Evolutionary conservation across 2,797 vertebrate species (phyloP).

Genomic region (Kryptopterus vitreolus): DNA sequence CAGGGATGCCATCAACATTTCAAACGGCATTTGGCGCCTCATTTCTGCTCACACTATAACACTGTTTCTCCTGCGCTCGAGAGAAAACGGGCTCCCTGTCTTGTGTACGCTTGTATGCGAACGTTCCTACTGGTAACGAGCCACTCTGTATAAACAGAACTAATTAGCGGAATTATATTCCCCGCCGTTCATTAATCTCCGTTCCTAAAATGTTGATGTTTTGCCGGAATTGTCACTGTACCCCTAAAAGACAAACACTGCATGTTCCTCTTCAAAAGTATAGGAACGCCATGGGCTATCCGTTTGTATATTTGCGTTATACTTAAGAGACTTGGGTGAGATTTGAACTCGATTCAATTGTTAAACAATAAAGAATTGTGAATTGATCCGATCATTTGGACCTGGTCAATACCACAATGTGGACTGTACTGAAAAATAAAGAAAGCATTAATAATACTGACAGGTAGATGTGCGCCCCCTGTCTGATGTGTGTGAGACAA

Average conservation of each 20-base stretch:
- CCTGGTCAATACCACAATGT: too few species aligned
- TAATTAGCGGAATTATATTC: conserved; percentile 42
- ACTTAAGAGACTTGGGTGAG: neutral
- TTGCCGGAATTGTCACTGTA: neutral
- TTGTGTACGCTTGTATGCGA: conserved; percentile 5
- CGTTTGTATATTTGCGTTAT: neutral
- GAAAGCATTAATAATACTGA: too few species aligned
- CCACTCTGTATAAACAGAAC: conserved; percentile 37
- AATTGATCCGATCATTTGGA: too few species aligned
- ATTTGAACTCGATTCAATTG: too few species aligned
- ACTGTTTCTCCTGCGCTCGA: conserved; percentile 42
- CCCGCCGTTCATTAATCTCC: conserved; percentile 43
- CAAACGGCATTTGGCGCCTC: conserved; percentile 41
- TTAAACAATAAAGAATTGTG: too few species aligned
- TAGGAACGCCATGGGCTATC: neutral
- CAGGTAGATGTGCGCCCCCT: too few species aligned
- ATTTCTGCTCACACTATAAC: conserved; percentile 14
- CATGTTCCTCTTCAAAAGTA: neutral
- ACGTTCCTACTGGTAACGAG: conserved; percentile 44
- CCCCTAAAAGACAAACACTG: neutral
- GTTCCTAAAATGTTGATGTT: conserved; percentile 18
- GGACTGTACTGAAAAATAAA: too few species aligned
- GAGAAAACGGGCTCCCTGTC: neutral
- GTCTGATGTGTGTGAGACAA: too few species aligned
- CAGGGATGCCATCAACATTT: conserved; percentile 41